phyloP scores from a whole-genome alignment of 2,113 vertebrate species.

The Xenotilapia longispinis region DNA sequence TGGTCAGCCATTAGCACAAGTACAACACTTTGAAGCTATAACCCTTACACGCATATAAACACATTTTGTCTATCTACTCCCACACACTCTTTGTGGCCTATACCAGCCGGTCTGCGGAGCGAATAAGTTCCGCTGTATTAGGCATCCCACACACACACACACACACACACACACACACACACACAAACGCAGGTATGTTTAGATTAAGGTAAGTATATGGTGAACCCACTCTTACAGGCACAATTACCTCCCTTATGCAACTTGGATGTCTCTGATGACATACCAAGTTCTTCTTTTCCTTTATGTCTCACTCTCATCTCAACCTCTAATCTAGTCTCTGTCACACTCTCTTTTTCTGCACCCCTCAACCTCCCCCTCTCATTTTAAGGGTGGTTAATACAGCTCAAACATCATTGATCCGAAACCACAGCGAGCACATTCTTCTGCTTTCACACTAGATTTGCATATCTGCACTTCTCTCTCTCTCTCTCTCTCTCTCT shows the following conservation, averaged over 20 bases:
- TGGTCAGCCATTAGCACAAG: background rate
- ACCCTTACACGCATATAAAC: background rate
- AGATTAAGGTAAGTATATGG: background rate
- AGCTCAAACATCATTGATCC: slow-evolving; percentile 1
- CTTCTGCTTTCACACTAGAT: slow-evolving; percentile 33
- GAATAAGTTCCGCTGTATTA: background rate
- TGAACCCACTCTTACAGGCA: background rate
- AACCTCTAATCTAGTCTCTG: background rate
- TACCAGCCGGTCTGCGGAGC: background rate
- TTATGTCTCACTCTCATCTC: background rate
- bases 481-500: background rate
- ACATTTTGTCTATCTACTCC: background rate
- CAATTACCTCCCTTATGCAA: background rate
- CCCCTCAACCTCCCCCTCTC: background rate
- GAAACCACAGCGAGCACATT: slow-evolving; percentile 22
- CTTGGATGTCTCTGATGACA: background rate
- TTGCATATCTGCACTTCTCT: slow-evolving; percentile 21
- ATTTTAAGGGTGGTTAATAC: background rate
- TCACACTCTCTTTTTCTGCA: background rate
- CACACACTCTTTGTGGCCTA: background rate
- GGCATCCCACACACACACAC: background rate
- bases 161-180: background rate
- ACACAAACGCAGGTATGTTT: background rate
- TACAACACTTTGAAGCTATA: background rate
- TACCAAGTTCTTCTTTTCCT: background rate